phyloP scores from a whole-genome alignment of 1,140 invertebrate genomes.

The Drosophila albomicans region DNA sequence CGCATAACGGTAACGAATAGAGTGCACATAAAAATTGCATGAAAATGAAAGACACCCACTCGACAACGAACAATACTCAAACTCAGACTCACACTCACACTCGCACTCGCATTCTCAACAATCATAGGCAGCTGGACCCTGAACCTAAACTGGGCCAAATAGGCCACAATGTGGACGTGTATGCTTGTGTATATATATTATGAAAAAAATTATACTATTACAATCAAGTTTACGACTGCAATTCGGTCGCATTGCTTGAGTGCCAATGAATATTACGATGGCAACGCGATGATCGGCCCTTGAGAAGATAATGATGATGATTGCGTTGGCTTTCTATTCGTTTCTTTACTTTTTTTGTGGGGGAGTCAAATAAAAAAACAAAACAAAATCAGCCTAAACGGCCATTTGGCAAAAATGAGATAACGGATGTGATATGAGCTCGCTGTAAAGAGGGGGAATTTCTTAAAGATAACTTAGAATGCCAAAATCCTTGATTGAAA shows the following conservation, averaged over 20 bases:
- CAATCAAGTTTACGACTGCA: conserved; percentile 80
- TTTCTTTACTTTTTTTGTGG: conserved; percentile 13
- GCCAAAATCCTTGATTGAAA: no score
- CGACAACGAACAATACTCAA: conserved; percentile 9
- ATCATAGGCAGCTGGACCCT: conserved; percentile 24
- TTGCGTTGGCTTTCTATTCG: conserved; percentile 41
- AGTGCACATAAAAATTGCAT: conserved; percentile 78
- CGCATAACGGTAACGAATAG: conserved; percentile 38
- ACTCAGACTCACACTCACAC: background rate
- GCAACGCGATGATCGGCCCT: conserved; percentile 30
- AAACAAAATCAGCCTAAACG: conserved; percentile 9
- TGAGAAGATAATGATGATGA: conserved; percentile 64
- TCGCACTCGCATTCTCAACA: conserved; percentile 13
- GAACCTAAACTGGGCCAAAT: conserved; percentile 21
- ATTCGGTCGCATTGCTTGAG: conserved; percentile 63
- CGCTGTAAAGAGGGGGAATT: background rate
- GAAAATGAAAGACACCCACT: conserved; percentile 56
- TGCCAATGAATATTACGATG: conserved; percentile 77
- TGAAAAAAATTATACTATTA: conserved; percentile 77
- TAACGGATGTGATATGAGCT: background rate
- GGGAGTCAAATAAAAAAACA: conserved; percentile 35
- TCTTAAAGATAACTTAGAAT: background rate
- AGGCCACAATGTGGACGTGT: conserved; percentile 1
- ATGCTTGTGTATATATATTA: conserved; percentile 31
- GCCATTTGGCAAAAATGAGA: conserved; percentile 1